Percentiles rank a stretch among this genome's conserved stretches.
Conservation (phyloP, 2,113 vertebrate genomes). For the Coptodon bakossiorum region DNA sequence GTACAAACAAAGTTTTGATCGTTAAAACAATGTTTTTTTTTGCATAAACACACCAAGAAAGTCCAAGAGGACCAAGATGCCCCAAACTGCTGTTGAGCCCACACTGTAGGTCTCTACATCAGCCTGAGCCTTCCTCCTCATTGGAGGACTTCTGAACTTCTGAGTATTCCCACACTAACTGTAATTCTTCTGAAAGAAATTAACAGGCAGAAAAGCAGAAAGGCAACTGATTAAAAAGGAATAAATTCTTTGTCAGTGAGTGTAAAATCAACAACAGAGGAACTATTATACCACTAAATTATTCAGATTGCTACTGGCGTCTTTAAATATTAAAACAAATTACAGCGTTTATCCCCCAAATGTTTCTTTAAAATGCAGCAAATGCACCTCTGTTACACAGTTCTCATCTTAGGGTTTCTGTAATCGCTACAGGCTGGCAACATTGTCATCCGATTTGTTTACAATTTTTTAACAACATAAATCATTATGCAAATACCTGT, state of each 20-base stretch:
- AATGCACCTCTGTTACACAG: neutral
- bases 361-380: neutral
- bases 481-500: neutral
- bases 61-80: neutral
- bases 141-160: neutral
- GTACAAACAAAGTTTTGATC: neutral
- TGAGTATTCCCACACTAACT: neutral
- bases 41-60: neutral
- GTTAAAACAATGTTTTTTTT: neutral
- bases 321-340: slow-evolving; percentile 29
- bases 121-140: neutral
- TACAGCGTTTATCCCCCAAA: neutral
- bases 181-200: neutral
- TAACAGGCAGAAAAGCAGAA: neutral
- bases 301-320: slow-evolving; percentile 1
- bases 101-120: neutral
- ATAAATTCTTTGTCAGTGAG: neutral
- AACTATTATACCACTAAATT: slow-evolving; percentile 4
- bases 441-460: neutral
- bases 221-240: neutral
- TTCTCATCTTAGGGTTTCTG: neutral
- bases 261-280: neutral
- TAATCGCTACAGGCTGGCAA: neutral
- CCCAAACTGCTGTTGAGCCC: neutral
- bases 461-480: neutral